Evolutionary conservation across 1,140 invertebrate species (phyloP).

Genomic region (Dufourea novaeangliae): DNA sequence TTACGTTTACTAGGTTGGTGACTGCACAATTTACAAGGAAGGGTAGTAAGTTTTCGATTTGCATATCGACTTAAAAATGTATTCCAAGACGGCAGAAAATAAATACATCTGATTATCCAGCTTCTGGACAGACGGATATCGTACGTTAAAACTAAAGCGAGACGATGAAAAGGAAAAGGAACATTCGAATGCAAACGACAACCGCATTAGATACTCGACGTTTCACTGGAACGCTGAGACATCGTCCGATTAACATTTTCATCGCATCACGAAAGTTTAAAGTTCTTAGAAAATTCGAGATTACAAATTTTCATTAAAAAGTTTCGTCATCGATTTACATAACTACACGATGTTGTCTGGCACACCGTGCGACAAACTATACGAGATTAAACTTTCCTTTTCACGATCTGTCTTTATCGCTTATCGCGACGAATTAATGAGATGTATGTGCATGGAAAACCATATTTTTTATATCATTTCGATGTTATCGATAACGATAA

Average conservation of each 20-base stretch:
- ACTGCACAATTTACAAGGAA: too few relatives aligned
- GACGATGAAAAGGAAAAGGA: conserved; percentile 5
- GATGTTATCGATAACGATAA: too few relatives aligned
- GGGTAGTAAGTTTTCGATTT: too few relatives aligned
- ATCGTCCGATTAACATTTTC: conserved; percentile 74
- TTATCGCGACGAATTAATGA: not conserved
- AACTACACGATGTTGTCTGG: conserved; percentile 44
- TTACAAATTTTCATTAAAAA: conserved; percentile 78
- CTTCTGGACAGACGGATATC: not conserved
- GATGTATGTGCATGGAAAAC: not conserved
- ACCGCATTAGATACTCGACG: not conserved
- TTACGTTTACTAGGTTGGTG: too few relatives aligned
- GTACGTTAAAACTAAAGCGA: not conserved
- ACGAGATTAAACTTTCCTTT: conserved; percentile 3
- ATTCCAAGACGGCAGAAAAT: too few relatives aligned
- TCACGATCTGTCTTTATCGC: not conserved
- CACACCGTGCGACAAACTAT: not conserved
- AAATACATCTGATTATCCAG: not conserved
- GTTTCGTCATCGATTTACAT: conserved; percentile 69
- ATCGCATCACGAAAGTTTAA: conserved; percentile 60
- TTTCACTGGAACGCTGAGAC: conserved; percentile 15
- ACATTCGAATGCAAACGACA: conserved; percentile 65
- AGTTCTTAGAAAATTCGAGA: conserved; percentile 64
- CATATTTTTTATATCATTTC: too few relatives aligned
- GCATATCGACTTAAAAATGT: too few relatives aligned